Evolutionary conservation across 2,888 invertebrate species (phyloP), one percentile per base, ranked within the genome.

Genomic region (Papilio demoleus): DNA sequence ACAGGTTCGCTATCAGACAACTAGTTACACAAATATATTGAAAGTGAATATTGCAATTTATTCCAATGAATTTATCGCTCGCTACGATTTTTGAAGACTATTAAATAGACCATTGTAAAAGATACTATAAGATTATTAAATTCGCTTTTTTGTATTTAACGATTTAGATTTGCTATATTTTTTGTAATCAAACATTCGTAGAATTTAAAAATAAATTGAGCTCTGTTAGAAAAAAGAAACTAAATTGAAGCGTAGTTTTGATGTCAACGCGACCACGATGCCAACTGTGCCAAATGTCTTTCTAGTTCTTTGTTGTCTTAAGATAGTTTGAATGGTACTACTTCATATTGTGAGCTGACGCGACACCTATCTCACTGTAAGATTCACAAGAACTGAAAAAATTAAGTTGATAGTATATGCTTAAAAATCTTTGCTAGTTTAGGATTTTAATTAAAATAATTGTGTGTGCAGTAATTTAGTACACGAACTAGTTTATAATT

Each of bases 11-110:
- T 59, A 64, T 59, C 66, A 60, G 47, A 27, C 36, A 42, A 77
- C 72, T 75, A 74, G 68, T 70, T 70, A 64, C 65, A 64, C 59
- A 50, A 56, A 68, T 19, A 53, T 53, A 69, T 70, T 63, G 68
- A 63, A 27, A 45, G 73, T 74, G 81, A 83, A 84, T 86, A 79
- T 77, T 76, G 80, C 83, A 83, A 86, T 86, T 86, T 85, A 86
- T 76, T 71, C 68, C 17, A 70, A 75, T 80, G 81, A 74, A 82
- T 72, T 63, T 82, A 80, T 84, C 81, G 83, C 82, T 85, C 59
- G 14, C 8, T 24, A 8, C 36, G 34, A 17, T 45, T 45, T 22
- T 12, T 34, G n/a, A 31, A 34, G 17, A 1, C 24, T 4, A 24
- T 31, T 17, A 31, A 53, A 5, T 4, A 45, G 45, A 45, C 45